Percentiles rank a stretch among this genome's conserved stretches.
Evolutionary conservation across 2,113 vertebrate species (phyloP).

Genomic region (Uria lomvia): DNA sequence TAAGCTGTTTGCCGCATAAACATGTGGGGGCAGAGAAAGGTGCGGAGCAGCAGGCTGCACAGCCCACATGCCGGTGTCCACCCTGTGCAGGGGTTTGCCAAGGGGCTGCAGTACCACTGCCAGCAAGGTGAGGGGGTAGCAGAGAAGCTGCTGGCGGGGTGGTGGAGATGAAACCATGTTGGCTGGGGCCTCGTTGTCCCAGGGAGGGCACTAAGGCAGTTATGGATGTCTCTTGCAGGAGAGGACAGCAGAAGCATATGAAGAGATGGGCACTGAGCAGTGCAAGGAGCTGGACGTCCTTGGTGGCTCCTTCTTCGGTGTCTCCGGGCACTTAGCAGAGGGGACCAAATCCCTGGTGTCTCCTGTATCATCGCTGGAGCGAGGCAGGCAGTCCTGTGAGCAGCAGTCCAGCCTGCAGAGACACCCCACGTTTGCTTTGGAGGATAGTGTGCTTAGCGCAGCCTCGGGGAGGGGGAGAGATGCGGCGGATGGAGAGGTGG

Average conservation of each 20-base stretch:
- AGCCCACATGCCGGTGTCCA: rapidly evolving
- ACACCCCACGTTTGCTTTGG: rapidly evolving
- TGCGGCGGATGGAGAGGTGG: rapidly evolving
- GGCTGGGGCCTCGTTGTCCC: neutral
- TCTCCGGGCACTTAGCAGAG: neutral
- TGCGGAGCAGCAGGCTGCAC: rapidly evolving
- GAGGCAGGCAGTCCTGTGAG: neutral
- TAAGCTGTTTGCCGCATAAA: neutral
- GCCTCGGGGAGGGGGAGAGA: neutral
- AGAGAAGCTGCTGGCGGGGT: neutral
- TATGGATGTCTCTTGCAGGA: neutral
- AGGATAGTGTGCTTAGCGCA: neutral
- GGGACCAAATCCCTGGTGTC: neutral
- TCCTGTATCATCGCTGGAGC: rapidly evolving
- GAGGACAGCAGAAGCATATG: neutral
- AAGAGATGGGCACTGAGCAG: neutral
- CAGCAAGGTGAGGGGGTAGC: neutral
- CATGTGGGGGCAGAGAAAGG: neutral
- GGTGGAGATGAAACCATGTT: neutral
- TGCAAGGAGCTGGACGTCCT: neutral
- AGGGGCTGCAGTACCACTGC: neutral
- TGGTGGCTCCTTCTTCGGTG: rapidly evolving
- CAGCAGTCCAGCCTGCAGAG: neutral
- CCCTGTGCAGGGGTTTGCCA: rapidly evolving
- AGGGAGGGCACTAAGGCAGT: neutral